phyloP scores from a whole-genome alignment of 2,888 invertebrate species.

The Tinea semifulvella region DNA sequence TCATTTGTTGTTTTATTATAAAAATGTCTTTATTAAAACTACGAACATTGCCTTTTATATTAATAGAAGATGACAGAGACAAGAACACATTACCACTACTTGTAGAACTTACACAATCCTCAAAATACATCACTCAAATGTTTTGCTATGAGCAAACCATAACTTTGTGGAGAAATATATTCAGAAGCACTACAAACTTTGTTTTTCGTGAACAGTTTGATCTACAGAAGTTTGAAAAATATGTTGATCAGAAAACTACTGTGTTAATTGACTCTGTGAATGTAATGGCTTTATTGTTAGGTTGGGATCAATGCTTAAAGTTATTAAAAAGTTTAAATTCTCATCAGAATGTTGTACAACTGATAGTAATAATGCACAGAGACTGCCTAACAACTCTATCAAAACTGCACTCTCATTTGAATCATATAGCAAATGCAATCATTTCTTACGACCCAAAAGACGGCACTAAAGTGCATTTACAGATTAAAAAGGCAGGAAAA shows the following conservation, averaged over 20 bases:
- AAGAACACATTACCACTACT: constrained; percentile 44
- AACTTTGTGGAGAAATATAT: constrained; percentile 37
- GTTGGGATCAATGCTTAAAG: constrained; percentile 43
- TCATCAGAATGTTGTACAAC: constrained; percentile 32
- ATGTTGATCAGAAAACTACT: constrained; percentile 29
- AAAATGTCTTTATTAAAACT: constrained; percentile 43
- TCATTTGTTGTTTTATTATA: not conserved
- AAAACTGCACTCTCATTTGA: constrained; percentile 48
- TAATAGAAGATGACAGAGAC: constrained; percentile 46
- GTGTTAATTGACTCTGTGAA: constrained; percentile 51
- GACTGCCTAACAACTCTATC: constrained; percentile 52
- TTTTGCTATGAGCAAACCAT: constrained; percentile 46
- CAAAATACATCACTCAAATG: constrained; percentile 30
- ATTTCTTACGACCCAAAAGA: constrained; percentile 34
- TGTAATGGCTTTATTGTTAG: constrained; percentile 44
- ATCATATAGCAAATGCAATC: constrained; percentile 50
- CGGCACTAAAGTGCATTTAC: constrained; percentile 35
- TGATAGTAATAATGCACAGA: constrained; percentile 50
- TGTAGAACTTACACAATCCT: constrained; percentile 31
- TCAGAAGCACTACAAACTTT: constrained; percentile 28
- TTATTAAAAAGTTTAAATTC: constrained; percentile 29
- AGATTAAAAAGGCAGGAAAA: constrained; percentile 63
- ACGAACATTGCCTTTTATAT: constrained; percentile 37
- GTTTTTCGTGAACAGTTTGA: constrained; percentile 29
- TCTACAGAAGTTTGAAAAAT: constrained; percentile 25